Evolutionary conservation across 2,113 vertebrate genomes (phyloP).

Genomic region (Stomatorhinus ivindoensis): DNA sequence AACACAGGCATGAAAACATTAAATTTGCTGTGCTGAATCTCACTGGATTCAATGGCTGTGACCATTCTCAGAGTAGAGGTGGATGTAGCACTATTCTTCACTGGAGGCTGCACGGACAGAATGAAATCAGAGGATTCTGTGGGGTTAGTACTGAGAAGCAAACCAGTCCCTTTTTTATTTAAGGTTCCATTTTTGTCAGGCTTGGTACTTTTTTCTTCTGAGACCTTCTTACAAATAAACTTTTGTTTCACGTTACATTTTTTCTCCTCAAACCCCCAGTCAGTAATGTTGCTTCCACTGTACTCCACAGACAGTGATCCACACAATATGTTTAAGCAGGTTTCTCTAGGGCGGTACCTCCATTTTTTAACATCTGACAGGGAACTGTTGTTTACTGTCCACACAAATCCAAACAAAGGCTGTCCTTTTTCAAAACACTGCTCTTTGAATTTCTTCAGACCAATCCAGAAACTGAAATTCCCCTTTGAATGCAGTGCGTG

Average conservation of each 20-base stretch:
- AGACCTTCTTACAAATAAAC: constrained; percentile 39
- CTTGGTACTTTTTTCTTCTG: not conserved
- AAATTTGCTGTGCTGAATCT: not conserved
- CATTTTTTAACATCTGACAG: constrained; percentile 32
- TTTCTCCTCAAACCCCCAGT: constrained; percentile 25
- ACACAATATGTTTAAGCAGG: constrained; percentile 45
- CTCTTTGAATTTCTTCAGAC: constrained; percentile 40
- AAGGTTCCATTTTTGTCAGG: not conserved
- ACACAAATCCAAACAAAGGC: constrained; percentile 54
- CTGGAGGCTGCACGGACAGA: not conserved
- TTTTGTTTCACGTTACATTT: constrained; percentile 19
- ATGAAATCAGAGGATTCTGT: not conserved
- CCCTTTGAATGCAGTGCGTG: accelerated
- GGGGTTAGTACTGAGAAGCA: not conserved
- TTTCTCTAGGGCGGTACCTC: constrained; percentile 24
- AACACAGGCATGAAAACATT: constrained; percentile 41
- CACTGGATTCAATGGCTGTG: not conserved
- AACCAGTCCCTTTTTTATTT: constrained; percentile 11
- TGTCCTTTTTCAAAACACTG: constrained; percentile 22
- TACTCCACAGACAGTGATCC: constrained; percentile 30
- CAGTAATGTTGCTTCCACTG: not conserved
- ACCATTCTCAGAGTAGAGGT: not conserved
- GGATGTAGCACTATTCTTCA: not conserved
- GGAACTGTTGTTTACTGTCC: constrained; percentile 37
- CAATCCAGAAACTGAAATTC: constrained; percentile 48